Base-by-base conservation (phyloP, 2,888 invertebrate species). In the Smittia sp. region DNA sequence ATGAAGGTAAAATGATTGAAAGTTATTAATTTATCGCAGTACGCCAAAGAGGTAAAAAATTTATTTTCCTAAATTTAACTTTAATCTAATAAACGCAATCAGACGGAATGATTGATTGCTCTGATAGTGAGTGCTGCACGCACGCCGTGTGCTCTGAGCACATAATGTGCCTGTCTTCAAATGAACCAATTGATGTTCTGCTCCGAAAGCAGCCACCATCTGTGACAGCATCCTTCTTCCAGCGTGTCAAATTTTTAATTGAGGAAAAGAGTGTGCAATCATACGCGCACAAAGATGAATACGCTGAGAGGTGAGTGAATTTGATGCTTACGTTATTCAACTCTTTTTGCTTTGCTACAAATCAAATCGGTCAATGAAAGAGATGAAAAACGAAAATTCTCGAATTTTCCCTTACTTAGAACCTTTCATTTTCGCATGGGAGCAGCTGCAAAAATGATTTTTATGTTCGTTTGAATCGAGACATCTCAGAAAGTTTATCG, bases 71-170 rank as follows among this genome's bases (percentile, higher is more conserved):
- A 58, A 58, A 58, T 22, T 58, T 3, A 58, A 58, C 13, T 22
- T 58, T 58, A 58, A 58, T 22, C 58, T 46, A 27, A n/a, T 27
- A 69, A 54, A 27, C 20, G 32, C 24, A 52, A 41, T 38, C 72
- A 98, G 99, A 99, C 87, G 98, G 98, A 77, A 92, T 98, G 89
- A 89, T 90, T 78, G 99, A 99, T 87, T 99, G 99, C 85, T 94
- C 96, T 76, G 99, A 99, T 85, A 96, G 96, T 81, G 98, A 98
- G 84, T 99, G 99, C 84, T 99, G 99, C 83, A 90, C 91, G 77
- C 91, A 92, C 79, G 87, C 90, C 20, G 89, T 90, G 77, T 98
- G 98, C 84, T 85, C 89, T 67, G 93, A 94, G 79, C 93, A 94
- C 84, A 90, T 94, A 79, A 94, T 96, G 91, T 99, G 98, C 85